Evolutionary conservation across 2,113 vertebrate species (phyloP), one percentile per base, ranked within the genome.

Genomic region (Chloroceryle aenea): DNA sequence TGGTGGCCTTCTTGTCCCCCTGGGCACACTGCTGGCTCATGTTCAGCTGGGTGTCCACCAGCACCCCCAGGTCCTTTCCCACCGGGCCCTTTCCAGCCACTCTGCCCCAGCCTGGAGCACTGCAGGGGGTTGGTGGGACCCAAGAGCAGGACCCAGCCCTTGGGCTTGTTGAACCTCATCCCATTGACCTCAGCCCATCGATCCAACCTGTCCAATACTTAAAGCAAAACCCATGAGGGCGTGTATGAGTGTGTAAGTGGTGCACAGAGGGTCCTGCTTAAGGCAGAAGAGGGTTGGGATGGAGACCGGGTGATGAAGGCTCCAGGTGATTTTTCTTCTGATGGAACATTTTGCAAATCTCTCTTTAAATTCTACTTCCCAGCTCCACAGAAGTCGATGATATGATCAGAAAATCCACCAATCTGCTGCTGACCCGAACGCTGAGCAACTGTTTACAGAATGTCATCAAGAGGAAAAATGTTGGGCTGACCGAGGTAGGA

Each of bases 321-420:
- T 64, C 27, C 10, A 0, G 8, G 12, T 27, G 42, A 6, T 40
- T 43, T 43, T 27, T 45, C 4, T 23, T 45, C 34, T 62, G 11
- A 0, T 5, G 5, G 45, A 50, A 2, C 4, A 0, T 15, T 66
- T 32, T 38, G 3, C 20, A 12, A 22, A 62, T 23, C 13, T 45
- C 27, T 66, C 38, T 42, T 17, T 29, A 2, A 32, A 47, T 73
- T 53, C 92, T 58, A 0, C 62, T 67, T 88, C 67, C 7, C 97
- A 99, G 99, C 89, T 99, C 99, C 78, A 99, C 99, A 0, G 99
- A 99, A 95, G 97, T 99, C 1, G 99, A 99, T 15, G 99, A 99
- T 89, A 99, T 99, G 99, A 99, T 99, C 92, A 98, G 99, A 73
- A 99, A 99, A 97, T 99, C 99, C 7, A 99, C 99, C 3, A 99